Conservation (phyloP, 2,113 vertebrate genomes). For the Pluvianellus socialis region DNA sequence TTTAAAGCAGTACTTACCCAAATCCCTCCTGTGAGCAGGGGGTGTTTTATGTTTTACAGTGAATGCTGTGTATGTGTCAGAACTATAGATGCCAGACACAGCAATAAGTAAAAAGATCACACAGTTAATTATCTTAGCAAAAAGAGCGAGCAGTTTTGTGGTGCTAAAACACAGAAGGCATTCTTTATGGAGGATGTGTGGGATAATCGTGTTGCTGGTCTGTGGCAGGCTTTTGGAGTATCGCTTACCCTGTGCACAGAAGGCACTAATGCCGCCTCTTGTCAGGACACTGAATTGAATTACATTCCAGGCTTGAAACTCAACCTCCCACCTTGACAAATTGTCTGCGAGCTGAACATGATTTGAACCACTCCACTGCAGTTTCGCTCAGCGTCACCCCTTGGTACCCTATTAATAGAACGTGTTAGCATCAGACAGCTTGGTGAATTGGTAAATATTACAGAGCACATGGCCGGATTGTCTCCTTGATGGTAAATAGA, state of each 20-base stretch:
- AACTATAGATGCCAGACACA: background rate
- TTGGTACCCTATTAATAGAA: background rate
- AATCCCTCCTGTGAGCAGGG: background rate
- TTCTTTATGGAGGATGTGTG: background rate
- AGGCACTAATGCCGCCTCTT: background rate
- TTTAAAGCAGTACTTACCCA: background rate
- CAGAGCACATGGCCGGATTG: background rate
- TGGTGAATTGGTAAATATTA: background rate
- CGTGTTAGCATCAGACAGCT: background rate
- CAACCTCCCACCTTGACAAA: slow-evolving; percentile 40
- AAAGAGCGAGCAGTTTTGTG: background rate
- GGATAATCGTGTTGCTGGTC: fast-evolving
- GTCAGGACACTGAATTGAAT: background rate
- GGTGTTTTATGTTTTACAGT: background rate
- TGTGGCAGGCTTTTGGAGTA: background rate
- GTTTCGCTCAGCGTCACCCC: background rate
- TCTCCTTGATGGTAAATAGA: slow-evolving; percentile 3
- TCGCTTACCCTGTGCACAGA: background rate
- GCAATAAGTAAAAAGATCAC: background rate
- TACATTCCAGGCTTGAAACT: background rate
- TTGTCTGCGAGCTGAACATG: background rate
- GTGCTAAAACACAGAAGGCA: background rate
- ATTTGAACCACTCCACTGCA: background rate
- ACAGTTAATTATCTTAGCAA: background rate
- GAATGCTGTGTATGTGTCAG: background rate